These are phyloP conservation scores for Notechis scutatus DNA, from an alignment of 2,113 vertebrate genomes.

Conservation along the genomic window DNA sequence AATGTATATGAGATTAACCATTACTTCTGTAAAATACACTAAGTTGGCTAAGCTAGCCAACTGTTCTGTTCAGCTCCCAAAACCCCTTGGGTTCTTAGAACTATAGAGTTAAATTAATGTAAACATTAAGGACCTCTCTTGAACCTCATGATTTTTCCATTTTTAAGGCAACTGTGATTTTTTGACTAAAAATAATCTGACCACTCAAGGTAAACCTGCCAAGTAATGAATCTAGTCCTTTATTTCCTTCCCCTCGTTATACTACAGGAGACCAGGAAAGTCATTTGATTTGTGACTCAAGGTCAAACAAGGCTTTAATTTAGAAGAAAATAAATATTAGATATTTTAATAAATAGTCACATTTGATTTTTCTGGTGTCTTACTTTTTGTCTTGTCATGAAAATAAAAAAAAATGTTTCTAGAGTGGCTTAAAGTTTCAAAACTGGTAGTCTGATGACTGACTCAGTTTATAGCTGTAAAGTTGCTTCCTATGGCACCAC, in stretches of 20 bases:
- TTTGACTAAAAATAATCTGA: not conserved
- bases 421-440: not conserved
- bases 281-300: not conserved
- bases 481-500: not conserved
- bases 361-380: not conserved
- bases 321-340: not conserved
- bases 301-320: not conserved
- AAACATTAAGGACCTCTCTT: not conserved
- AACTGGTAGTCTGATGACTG: not conserved
- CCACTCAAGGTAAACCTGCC: not conserved
- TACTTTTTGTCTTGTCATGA: not conserved
- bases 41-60: not conserved
- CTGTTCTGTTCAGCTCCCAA: not conserved
- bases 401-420: not conserved
- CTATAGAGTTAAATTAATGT: not conserved
- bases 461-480: not conserved
- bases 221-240: not conserved
- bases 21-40: not conserved
- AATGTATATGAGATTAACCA: not conserved
- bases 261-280: not conserved
- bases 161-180: not conserved
- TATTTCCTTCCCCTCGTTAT: not conserved
- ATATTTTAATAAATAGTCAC: not conserved
- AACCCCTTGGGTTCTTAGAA: not conserved
- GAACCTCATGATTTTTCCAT: not conserved